Percentiles rank a stretch among this genome's conserved stretches.
These are phyloP conservation scores for Molorchus minor DNA, from an alignment of 2,888 invertebrate genomes.

Conservation along the genomic window DNA sequence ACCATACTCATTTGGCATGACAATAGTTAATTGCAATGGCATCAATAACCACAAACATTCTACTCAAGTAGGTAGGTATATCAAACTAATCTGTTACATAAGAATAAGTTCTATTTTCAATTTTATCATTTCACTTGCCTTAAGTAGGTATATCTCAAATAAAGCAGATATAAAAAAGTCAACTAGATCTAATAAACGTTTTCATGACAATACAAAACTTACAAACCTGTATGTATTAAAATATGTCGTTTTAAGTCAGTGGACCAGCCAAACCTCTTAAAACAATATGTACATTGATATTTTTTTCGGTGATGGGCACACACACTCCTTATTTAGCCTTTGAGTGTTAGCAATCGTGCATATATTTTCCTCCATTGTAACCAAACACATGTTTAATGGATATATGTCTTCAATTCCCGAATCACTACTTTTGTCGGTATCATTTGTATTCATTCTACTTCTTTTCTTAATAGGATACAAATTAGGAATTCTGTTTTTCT, in stretches of 20 bases:
- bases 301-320: constrained; percentile 42
- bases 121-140: no score
- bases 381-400: constrained; percentile 54
- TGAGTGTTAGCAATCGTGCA: no score
- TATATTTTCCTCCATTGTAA: constrained; percentile 50
- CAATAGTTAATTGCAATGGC: no score
- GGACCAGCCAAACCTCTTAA: constrained; percentile 60
- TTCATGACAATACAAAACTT: no score
- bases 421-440: constrained; percentile 35
- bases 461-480: constrained; percentile 47
- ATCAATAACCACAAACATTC: no score
- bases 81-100: no score
- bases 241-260: constrained; percentile 62
- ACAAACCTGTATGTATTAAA: constrained; percentile 57
- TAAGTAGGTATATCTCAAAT: no score
- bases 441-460: constrained; percentile 24
- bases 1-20: no score
- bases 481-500: constrained; percentile 43
- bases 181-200: no score
- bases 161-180: no score
- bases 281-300: constrained; percentile 58
- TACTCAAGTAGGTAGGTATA: no score
- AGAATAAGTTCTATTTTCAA: no score
- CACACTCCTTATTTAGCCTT: constrained; percentile 8
- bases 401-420: constrained; percentile 47